Conservation (phyloP, 2,888 invertebrate genomes). For the Carabus problematicus region DNA sequence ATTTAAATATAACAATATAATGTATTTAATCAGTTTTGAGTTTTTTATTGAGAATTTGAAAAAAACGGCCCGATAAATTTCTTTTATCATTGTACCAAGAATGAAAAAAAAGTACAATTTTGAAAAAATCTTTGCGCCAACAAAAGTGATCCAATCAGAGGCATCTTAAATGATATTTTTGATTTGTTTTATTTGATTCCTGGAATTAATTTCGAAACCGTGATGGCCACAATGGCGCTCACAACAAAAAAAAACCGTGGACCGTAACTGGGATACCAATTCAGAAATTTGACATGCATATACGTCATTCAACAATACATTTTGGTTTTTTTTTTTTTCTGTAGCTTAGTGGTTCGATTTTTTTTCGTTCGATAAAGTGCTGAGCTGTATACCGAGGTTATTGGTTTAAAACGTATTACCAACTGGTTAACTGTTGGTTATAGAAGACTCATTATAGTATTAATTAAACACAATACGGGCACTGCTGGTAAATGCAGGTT, state of each 20-base stretch:
- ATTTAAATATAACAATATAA: too few species aligned
- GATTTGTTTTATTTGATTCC: background rate
- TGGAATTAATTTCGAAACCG: background rate
- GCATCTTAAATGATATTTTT: background rate
- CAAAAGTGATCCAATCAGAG: slow-evolving; percentile 12
- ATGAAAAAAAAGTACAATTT: background rate
- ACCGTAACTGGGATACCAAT: background rate
- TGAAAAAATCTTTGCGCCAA: slow-evolving; percentile 3
- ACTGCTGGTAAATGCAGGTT: too few species aligned
- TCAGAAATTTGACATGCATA: slow-evolving; percentile 12
- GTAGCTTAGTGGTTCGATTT: background rate
- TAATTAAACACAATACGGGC: too few species aligned
- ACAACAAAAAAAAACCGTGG: too few species aligned
- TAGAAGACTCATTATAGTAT: too few species aligned
- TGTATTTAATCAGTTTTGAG: too few species aligned
- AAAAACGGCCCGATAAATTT: background rate
- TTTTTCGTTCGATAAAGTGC: background rate
- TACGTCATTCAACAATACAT: background rate
- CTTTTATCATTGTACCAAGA: slow-evolving; percentile 1
- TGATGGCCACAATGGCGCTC: background rate
- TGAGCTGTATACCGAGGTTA: background rate
- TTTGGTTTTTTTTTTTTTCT: background rate
- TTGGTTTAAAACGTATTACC: too few species aligned
- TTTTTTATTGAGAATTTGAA: too few species aligned
- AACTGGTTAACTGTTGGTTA: too few species aligned